A percentile compares a stretch with the other conserved stretches of the same genome.
Conservation (phyloP, 2,888 invertebrate genomes). For the Heliconius ismenius region DNA sequence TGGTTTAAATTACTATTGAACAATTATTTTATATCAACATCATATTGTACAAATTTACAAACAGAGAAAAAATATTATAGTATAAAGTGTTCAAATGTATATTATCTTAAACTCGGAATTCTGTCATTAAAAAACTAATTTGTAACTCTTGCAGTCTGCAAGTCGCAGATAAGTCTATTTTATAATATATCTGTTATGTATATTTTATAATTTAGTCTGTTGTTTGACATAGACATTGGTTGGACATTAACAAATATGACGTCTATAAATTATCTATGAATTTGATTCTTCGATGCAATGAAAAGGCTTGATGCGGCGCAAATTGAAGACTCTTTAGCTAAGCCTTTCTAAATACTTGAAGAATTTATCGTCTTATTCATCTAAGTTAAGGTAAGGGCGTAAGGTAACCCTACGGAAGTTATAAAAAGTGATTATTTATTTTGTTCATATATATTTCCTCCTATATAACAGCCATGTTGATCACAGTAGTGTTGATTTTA, state of each 20-base stretch:
- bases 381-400: conserved; percentile 81
- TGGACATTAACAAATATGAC: conserved; percentile 23
- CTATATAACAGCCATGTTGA: conserved; percentile 81
- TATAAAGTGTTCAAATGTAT: too few relatives aligned
- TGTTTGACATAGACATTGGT: conserved; percentile 1
- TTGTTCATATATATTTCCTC: conserved; percentile 78
- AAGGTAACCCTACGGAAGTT: conserved; percentile 78
- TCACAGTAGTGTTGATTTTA: conserved; percentile 78
- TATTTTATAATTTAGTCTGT: background rate
- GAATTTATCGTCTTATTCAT: conserved; percentile 76
- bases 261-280: conserved; percentile 29
- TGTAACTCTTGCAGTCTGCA: too few relatives aligned
- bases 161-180: background rate
- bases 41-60: too few relatives aligned
- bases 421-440: conserved; percentile 80
- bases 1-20: too few relatives aligned
- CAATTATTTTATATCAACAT: too few relatives aligned
- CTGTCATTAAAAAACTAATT: too few relatives aligned
- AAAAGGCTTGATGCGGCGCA: conserved; percentile 72
- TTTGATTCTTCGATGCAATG: conserved; percentile 58
- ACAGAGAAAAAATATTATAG: too few relatives aligned
- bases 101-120: too few relatives aligned
- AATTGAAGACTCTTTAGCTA: conserved; percentile 64
- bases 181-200: background rate
- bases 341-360: conserved; percentile 69